Conservation (phyloP, 2,113 vertebrate genomes). For the Myiozetetes cayanensis region DNA sequence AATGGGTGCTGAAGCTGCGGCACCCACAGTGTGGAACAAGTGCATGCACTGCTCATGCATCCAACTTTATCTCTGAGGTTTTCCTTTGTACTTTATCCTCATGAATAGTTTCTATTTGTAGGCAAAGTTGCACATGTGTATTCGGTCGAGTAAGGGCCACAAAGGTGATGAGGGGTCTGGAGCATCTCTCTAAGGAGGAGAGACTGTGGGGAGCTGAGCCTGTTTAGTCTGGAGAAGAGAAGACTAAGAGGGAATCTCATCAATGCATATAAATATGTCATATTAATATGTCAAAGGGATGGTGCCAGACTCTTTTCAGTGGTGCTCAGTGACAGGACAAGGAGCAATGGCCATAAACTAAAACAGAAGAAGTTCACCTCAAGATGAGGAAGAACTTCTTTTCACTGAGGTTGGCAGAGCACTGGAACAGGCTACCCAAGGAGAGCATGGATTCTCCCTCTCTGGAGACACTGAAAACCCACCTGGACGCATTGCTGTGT, state of each 20-base stretch:
- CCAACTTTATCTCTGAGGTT: background rate
- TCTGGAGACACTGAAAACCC: background rate
- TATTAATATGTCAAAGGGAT: too few relatives aligned
- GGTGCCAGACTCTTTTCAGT: background rate
- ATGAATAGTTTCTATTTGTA: background rate
- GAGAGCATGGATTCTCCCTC: background rate
- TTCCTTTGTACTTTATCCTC: background rate
- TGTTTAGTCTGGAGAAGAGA: background rate
- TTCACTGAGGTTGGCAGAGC: background rate
- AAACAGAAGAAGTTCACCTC: background rate
- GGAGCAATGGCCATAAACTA: background rate
- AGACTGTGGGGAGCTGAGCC: background rate
- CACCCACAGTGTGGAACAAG: background rate
- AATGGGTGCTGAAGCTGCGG: background rate
- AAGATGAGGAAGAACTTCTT: background rate
- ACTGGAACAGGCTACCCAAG: rapidly evolving
- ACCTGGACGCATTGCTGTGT: background rate
- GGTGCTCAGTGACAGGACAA: background rate
- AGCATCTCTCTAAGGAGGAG: background rate
- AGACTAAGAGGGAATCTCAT: background rate
- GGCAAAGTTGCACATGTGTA: background rate
- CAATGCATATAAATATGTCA: background rate
- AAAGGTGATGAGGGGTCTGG: background rate
- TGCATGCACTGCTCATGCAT: rapidly evolving
- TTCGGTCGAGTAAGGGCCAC: background rate